Evolutionary conservation across 2,888 invertebrate genomes (phyloP), one percentile per base, ranked within the genome.

Genomic region (Acholoe squamosa): DNA sequence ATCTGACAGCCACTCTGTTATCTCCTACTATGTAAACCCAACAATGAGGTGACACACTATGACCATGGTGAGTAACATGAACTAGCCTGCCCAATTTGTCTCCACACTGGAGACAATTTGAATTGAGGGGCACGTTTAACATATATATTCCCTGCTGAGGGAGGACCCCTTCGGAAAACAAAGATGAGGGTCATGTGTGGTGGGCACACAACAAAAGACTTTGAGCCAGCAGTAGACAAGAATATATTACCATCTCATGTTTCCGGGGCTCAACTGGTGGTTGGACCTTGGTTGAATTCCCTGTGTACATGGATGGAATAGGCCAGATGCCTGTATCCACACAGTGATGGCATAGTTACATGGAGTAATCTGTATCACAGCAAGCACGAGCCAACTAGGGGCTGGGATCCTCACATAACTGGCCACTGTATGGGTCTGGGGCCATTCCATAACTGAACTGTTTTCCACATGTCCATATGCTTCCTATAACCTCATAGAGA

Each of bases 181-280:
- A 71, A 71, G 28, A 28, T 14, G 71, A 25, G 28, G 80, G 80
- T 80, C 80, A 80, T 33, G 19, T 14, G 33, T n/a, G 16, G 80
- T 80, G 19, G 16, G 19, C 80, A 80, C 43, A 80, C 80, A 80
- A 43, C 80, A 80, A 33, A 80, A 43, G 22, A n/a, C 71, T 71
- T 28, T 71, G 71, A n/a, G 22, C 80, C 22, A 33, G 33, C 12
- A 61, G 16, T 80, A 43, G 33, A 71, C 71, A 71, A 16, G 80
- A 80, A 80, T 34, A 80, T 80, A 80, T 80, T 80, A 80, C 16
- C 80, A 80, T 80, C 80, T 80, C 80, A 80, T 80, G 80, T 80
- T 80, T 80, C 34, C 22, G 61, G n/a, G n/a, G 22, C n/a, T 61
- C 61, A 61, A 61, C 19, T n/a, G n/a, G 61, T 61, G n/a, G 19